Percentiles rank a stretch among this genome's conserved stretches.
phyloP scores from a whole-genome alignment of 2,797 vertebrate genomes.

The Enteromius anoplus region DNA sequence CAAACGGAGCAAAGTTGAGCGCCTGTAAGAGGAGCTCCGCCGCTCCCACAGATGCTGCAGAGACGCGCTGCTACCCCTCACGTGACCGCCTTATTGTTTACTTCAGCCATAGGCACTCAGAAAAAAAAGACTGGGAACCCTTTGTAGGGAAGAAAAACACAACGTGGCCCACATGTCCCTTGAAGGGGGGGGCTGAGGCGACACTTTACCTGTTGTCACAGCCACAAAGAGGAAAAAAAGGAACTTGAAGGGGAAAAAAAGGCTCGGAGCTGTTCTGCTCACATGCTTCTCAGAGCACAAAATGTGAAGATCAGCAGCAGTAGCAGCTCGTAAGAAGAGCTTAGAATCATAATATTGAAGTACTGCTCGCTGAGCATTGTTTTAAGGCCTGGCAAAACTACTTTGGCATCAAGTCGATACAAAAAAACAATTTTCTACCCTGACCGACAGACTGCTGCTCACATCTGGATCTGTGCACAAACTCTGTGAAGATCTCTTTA shows the following conservation, averaged over 20 bases:
- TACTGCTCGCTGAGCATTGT: background rate
- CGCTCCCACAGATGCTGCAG: constrained; percentile 64
- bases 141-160: constrained; percentile 36
- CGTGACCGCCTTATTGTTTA: constrained; percentile 53
- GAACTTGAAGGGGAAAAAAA: background rate
- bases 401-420: background rate
- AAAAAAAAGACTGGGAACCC: constrained; percentile 26
- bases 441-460: background rate
- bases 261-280: background rate
- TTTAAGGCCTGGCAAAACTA: background rate
- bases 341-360: background rate
- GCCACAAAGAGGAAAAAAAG: constrained; percentile 40
- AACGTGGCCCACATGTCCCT: constrained; percentile 56
- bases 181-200: constrained; percentile 50
- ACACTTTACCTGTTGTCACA: constrained; percentile 69
- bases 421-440: background rate
- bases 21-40: constrained; percentile 64
- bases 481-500: background rate
- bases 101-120: constrained; percentile 42
- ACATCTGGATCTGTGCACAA: background rate
- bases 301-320: constrained; percentile 17
- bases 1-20: constrained; percentile 65
- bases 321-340: background rate
- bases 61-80: constrained; percentile 36
- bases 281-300: constrained; percentile 6